These are phyloP conservation scores for Danaus plexippus DNA, from an alignment of 1,140 invertebrate genomes.

Conservation along the genomic window DNA sequence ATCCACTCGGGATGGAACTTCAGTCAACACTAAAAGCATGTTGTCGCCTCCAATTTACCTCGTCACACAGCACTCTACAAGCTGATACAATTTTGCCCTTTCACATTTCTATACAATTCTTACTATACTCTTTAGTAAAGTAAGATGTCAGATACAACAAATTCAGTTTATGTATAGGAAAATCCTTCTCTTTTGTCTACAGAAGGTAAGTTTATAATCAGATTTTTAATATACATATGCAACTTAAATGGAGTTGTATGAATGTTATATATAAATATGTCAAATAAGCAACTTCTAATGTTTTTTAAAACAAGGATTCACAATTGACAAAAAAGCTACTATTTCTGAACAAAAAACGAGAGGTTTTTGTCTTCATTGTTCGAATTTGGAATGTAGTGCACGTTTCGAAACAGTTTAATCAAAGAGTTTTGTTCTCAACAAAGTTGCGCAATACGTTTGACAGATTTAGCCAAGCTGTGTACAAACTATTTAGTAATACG, in stretches of 20 bases:
- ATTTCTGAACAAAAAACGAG: constrained; percentile 18
- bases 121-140: neutral
- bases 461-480: no score
- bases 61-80: constrained; percentile 44
- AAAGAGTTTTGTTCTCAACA: constrained; percentile 11
- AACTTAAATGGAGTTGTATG: no score
- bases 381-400: constrained; percentile 11
- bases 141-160: neutral
- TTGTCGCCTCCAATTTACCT: constrained; percentile 58
- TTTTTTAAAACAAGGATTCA: constrained; percentile 24
- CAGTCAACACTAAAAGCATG: constrained; percentile 61
- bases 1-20: constrained; percentile 30
- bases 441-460: no score
- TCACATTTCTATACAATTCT: constrained; percentile 34
- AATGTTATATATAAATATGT: no score
- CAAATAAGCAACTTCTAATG: no score
- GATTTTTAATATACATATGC: no score
- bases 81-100: constrained; percentile 51
- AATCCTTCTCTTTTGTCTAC: no score
- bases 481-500: no score
- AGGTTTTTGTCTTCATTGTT: constrained; percentile 26
- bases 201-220: no score
- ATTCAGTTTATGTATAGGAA: constrained; percentile 1
- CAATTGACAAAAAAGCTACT: constrained; percentile 17
- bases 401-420: constrained; percentile 13